These are phyloP conservation scores for Suillia variegata DNA, from an alignment of 2,888 invertebrate genomes.

Conservation along the genomic window DNA sequence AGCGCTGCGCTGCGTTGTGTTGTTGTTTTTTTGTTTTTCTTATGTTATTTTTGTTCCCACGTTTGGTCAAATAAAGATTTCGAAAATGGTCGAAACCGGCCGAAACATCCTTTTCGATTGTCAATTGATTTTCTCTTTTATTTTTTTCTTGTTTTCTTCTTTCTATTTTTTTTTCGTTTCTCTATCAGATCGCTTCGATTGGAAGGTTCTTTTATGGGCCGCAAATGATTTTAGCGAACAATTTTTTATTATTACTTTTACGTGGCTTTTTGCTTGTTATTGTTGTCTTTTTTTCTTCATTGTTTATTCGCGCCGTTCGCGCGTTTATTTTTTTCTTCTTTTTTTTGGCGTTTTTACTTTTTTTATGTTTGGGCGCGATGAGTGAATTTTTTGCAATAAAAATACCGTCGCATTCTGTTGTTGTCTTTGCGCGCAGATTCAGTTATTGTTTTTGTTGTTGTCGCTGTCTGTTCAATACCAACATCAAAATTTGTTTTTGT, in stretches of 20 bases:
- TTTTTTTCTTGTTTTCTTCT: too few relatives aligned
- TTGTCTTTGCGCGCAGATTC: background rate
- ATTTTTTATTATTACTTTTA: conserved; percentile 10
- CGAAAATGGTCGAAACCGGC: too few relatives aligned
- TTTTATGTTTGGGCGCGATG: background rate
- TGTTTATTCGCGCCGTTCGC: conserved; percentile 1
- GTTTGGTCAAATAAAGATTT: too few relatives aligned
- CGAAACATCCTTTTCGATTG: background rate
- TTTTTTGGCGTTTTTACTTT: background rate
- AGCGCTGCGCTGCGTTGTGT: background rate
- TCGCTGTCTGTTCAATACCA: background rate
- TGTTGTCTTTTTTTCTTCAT: conserved; percentile 1
- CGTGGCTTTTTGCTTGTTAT: conserved; percentile 4
- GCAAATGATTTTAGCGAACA: conserved; percentile 10
- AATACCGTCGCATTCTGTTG: background rate
- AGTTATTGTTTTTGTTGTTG: conserved; percentile 2
- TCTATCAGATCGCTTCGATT: too few relatives aligned
- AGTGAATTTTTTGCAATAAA: conserved; percentile 5
- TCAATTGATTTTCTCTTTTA: conserved; percentile 4
- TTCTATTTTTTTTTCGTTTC: too few relatives aligned
- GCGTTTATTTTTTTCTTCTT: background rate
- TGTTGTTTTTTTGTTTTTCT: too few relatives aligned
- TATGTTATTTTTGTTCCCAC: too few relatives aligned
- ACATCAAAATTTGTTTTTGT: too few relatives aligned
- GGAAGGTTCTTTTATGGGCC: background rate